Base-by-base conservation (phyloP, 92 coral and sea anemone species). In the Parazoanthus darwini region DNA sequence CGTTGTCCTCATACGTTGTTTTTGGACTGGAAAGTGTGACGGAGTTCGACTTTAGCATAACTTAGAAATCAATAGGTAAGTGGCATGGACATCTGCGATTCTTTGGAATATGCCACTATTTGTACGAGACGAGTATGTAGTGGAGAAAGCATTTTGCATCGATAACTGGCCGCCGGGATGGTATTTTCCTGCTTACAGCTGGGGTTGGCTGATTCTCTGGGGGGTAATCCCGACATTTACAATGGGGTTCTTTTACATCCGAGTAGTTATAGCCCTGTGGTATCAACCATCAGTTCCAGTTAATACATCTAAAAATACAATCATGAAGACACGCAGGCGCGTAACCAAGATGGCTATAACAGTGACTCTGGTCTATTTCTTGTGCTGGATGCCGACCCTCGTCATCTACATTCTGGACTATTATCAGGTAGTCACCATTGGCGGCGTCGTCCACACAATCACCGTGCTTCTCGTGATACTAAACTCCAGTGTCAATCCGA, bases 61-160 rank as follows among this genome's bases (percentile, higher is more conserved):
- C n/a, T n/a, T n/a, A n/a, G n/a, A n/a, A n/a, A n/a, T n/a, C n/a
- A n/a, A n/a, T n/a, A n/a, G n/a, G n/a, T n/a, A n/a, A 3, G 88
- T 50, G 22, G 75, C 85, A 10, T 91, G 93, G 93, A 5, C 78
- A 16, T 46, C 88, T 7, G 78, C 91, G 65, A 42, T 91, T 20
- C 13, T 91, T n/a, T 88, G 90, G 93, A 84, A 81, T 81, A 65
- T 85, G 78, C 93, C 93, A n/a, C 68, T 88, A 10, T 91, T 58
- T 56, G 73, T 88, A 46, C 68, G 37, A n/a, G 90, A 82, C 7
- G 80, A 88, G 8, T 88, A 91, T 72, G 79, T 87, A 26, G 66
- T 18, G 16, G 93, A 91, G 63, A 88, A 88, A 63, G 43, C 79
- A 79, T 33, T 43, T 16, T 91, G 93, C n/a, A 85, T 90, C 15